phyloP scores from a whole-genome alignment of 2,888 invertebrate species.

The Ecliptopera silaceata region DNA sequence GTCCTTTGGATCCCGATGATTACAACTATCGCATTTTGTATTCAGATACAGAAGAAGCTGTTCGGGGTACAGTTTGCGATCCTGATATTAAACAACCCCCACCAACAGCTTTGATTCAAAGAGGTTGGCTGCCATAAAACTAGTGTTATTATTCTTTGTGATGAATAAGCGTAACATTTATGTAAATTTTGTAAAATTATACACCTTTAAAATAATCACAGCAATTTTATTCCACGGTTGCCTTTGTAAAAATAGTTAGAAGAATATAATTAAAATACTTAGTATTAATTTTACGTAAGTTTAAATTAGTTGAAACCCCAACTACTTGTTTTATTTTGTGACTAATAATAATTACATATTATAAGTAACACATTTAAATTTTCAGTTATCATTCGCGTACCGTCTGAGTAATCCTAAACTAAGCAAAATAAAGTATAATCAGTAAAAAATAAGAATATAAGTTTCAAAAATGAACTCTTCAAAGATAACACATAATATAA shows the following conservation, averaged over 20 bases:
- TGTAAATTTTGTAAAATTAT: conserved; percentile 1
- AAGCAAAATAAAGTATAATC: too few relatives aligned
- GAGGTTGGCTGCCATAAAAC: conserved; percentile 49
- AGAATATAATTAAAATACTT: too few relatives aligned
- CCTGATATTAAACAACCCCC: conserved; percentile 61
- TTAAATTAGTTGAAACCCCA: too few relatives aligned
- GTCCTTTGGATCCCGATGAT: conserved; percentile 83
- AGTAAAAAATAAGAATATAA: too few relatives aligned
- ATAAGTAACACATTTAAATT: too few relatives aligned
- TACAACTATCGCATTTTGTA: conserved; percentile 90
- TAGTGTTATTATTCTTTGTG: conserved; percentile 10
- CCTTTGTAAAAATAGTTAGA: neutral
- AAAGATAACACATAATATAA: too few relatives aligned
- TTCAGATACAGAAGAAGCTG: conserved; percentile 85
- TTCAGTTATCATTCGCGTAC: too few relatives aligned
- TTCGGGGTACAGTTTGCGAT: conserved; percentile 87
- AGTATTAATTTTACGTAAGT: too few relatives aligned
- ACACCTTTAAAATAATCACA: conserved; percentile 4
- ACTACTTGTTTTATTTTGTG: too few relatives aligned
- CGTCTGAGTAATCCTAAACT: too few relatives aligned
- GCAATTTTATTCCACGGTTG: conserved; percentile 9
- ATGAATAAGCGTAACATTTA: neutral
- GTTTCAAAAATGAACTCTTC: too few relatives aligned
- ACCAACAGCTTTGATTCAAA: conserved; percentile 23
- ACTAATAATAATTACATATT: too few relatives aligned